These are phyloP conservation scores for Nesoenas mayeri DNA, from an alignment of 2,113 vertebrate genomes.

Conservation along the genomic window DNA sequence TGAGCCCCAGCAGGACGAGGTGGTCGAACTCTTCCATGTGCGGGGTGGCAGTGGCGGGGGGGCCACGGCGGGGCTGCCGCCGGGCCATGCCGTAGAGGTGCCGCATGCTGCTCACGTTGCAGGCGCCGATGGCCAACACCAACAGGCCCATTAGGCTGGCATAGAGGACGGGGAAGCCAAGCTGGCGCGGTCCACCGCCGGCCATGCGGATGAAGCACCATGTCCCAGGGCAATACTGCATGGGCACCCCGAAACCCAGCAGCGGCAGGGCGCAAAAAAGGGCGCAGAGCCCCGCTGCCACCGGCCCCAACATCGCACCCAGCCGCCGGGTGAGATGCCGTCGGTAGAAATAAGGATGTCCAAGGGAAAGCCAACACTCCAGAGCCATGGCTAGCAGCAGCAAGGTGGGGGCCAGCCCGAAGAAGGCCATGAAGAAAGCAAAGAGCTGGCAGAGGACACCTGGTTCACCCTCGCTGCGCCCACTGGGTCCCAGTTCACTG, in stretches of 20 bases:
- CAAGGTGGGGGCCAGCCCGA: conserved; percentile 77
- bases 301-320: not conserved
- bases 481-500: conserved; percentile 27
- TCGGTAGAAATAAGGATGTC: conserved; percentile 79
- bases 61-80: conserved; percentile 21
- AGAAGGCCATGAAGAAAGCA: conserved; percentile 81
- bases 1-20: conserved; percentile 77
- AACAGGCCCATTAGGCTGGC: conserved; percentile 74
- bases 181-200: fast-evolving
- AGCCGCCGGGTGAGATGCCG: conserved; percentile 63
- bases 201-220: conserved; percentile 84
- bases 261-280: conserved; percentile 77
- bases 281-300: conserved; percentile 57
- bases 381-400: conserved; percentile 81
- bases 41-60: not conserved
- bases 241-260: conserved; percentile 68
- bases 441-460: conserved; percentile 72
- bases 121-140: conserved; percentile 72
- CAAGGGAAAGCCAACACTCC: conserved; percentile 80
- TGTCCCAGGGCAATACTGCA: conserved; percentile 80
- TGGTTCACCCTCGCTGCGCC: not conserved
- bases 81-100: conserved; percentile 76
- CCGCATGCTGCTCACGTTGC: conserved; percentile 79
- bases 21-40: conserved; percentile 77
- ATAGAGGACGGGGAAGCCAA: conserved; percentile 77